phyloP scores from a whole-genome alignment of 2,888 invertebrate genomes.

The Carabus problematicus region DNA sequence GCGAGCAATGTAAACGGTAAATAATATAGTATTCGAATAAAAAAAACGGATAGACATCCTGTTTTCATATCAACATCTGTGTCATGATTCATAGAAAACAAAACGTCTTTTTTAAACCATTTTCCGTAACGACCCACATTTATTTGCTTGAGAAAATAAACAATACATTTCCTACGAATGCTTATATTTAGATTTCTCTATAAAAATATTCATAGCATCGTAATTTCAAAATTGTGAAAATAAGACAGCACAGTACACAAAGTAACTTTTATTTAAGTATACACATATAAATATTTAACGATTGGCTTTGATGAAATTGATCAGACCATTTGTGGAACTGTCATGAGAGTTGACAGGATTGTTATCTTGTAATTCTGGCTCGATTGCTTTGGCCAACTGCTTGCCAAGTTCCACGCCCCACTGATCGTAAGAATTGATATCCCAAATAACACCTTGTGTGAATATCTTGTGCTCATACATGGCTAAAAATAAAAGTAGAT shows the following conservation, averaged over 20 bases:
- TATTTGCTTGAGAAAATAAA: no score
- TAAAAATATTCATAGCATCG: no score
- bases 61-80: no score
- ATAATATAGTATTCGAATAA: no score
- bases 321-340: constrained; percentile 95
- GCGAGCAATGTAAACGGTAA: no score
- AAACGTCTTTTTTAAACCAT: no score
- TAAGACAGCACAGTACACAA: neutral
- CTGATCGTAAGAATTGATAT: constrained; percentile 99
- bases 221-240: no score
- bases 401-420: constrained; percentile 99
- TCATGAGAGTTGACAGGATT: constrained; percentile 82
- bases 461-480: constrained; percentile 99
- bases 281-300: constrained; percentile 44
- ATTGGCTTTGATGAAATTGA: constrained; percentile 88
- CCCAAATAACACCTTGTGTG: constrained; percentile 98
- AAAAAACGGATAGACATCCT: no score
- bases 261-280: constrained; percentile 14
- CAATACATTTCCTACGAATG: no score
- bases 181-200: no score
- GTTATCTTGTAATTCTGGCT: constrained; percentile 83
- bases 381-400: constrained; percentile 97
- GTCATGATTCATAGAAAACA: no score
- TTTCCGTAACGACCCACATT: no score
- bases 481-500: constrained; percentile 66